These are phyloP conservation scores for Netelia virgata DNA, from an alignment of 2,888 invertebrate species.

Conservation along the genomic window DNA sequence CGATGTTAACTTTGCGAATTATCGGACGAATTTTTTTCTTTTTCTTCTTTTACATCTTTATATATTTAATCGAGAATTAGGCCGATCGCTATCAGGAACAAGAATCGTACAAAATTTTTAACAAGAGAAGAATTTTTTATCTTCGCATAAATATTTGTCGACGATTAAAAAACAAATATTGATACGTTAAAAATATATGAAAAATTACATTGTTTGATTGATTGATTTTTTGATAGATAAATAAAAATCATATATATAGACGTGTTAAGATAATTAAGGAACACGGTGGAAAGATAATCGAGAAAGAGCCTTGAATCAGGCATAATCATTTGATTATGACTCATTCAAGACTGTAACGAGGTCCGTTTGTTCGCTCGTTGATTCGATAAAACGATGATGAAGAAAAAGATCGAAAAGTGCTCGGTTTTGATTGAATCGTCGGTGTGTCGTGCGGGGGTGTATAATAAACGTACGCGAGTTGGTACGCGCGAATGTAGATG, in stretches of 20 bases:
- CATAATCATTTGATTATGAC: too few relatives aligned
- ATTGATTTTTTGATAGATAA: too few relatives aligned
- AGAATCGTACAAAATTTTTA: not conserved
- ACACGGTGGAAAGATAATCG: too few relatives aligned
- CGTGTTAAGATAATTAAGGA: too few relatives aligned
- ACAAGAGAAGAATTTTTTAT: too few relatives aligned
- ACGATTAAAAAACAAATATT: not conserved
- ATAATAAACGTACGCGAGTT: constrained; percentile 57
- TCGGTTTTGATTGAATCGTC: constrained; percentile 45
- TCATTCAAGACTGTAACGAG: not conserved
- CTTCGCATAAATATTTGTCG: not conserved
- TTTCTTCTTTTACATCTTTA: not conserved
- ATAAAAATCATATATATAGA: too few relatives aligned
- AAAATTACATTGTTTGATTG: too few relatives aligned
- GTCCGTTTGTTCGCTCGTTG: constrained; percentile 23
- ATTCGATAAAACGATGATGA: constrained; percentile 2
- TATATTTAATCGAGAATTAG: not conserved
- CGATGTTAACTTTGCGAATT: not conserved
- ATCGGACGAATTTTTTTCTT: not conserved
- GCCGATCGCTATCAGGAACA: constrained; percentile 1
- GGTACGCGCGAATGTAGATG: constrained; percentile 70
- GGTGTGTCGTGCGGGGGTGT: constrained; percentile 15
- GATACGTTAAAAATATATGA: not conserved
- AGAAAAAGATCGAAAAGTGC: constrained; percentile 31
- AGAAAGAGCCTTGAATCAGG: too few relatives aligned